phyloP scores from a whole-genome alignment of 2,113 vertebrate species.

The Cepphus grylle region DNA sequence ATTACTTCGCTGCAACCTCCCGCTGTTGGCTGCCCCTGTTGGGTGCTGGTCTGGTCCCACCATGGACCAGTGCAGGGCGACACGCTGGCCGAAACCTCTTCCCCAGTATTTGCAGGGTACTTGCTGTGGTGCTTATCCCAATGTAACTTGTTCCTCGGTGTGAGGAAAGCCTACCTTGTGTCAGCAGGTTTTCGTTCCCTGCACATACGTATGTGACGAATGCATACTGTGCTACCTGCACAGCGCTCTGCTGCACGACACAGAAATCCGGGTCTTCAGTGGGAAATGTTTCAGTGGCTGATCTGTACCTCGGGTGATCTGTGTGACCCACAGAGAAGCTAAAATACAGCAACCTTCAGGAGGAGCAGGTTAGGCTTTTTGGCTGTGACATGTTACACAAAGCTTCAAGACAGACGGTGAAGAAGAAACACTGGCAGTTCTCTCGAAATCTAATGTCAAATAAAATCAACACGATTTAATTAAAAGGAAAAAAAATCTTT shows the following conservation, averaged over 20 bases:
- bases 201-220: rapidly evolving
- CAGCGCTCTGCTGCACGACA: not conserved
- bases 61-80: not conserved
- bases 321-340: not conserved
- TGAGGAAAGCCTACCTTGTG: not conserved
- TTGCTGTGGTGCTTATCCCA: not conserved
- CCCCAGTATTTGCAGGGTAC: not conserved
- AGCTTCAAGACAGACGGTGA: not conserved
- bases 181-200: not conserved
- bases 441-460: constrained; percentile 35
- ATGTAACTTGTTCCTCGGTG: rapidly evolving
- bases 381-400: not conserved
- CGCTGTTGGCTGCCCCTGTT: not conserved
- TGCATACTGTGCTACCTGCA: not conserved
- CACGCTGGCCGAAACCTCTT: not conserved
- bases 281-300: not conserved
- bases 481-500: constrained; percentile 6
- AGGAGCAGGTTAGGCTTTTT: not conserved
- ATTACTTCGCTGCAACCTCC: not conserved
- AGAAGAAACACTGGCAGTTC: not conserved
- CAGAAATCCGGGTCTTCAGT: not conserved
- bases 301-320: not conserved
- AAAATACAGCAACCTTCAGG: not conserved
- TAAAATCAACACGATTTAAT: not conserved
- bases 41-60: not conserved